Percentiles rank a stretch among this genome's conserved stretches.
Conservation (phyloP, 2,113 vertebrate species). For the Xiphophorus hellerii region DNA sequence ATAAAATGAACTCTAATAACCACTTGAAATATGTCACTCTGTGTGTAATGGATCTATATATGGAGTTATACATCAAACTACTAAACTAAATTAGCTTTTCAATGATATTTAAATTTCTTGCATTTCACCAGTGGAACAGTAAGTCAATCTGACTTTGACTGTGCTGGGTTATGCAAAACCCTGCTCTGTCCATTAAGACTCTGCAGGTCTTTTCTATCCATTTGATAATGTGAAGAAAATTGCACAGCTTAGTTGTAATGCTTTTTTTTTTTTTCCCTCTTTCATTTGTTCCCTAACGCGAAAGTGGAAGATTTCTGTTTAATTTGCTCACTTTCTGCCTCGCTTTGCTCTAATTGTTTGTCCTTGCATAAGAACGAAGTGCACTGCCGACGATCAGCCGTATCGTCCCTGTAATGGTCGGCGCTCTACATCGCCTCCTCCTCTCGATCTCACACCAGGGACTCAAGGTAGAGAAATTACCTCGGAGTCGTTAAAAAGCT, state of each 20-base stretch:
- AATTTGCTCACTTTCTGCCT: conserved; percentile 22
- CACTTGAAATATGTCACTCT: not conserved
- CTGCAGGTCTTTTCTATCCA: not conserved
- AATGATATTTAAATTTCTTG: not conserved
- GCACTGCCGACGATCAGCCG: conserved; percentile 32
- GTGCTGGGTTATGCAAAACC: not conserved
- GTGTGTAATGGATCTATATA: not conserved
- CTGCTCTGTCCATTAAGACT: not conserved
- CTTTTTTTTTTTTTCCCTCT: not conserved
- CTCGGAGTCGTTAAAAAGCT: conserved; percentile 60
- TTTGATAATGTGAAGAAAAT: conserved; percentile 4
- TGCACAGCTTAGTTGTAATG: conserved; percentile 2
- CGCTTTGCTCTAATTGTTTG: conserved; percentile 47
- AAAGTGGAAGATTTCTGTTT: conserved; percentile 26
- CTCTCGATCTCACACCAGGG: conserved; percentile 47
- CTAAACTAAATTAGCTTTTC: not conserved
- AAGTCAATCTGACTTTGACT: not conserved
- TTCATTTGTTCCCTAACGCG: conserved; percentile 30
- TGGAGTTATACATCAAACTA: not conserved
- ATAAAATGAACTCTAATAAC: not conserved
- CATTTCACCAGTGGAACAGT: not conserved
- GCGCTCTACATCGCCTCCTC: conserved; percentile 20
- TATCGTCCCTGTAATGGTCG: conserved; percentile 46
- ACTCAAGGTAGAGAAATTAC: conserved; percentile 60
- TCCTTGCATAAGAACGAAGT: conserved; percentile 38